phyloP scores from a whole-genome alignment of 1,140 invertebrate genomes.

The Charaxes varanes region DNA sequence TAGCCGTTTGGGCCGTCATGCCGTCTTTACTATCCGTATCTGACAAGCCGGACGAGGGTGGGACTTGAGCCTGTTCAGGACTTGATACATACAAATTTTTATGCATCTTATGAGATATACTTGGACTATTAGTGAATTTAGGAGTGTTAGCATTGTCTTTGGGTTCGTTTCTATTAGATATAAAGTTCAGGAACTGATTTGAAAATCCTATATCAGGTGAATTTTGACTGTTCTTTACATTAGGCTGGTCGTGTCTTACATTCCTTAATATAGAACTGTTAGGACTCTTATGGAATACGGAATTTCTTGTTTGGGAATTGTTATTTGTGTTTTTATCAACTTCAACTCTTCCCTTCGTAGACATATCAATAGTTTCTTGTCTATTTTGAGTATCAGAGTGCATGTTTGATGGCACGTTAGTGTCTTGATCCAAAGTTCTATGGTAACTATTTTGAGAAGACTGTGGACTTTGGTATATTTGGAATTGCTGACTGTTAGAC shows the following conservation, averaged over 20 bases:
- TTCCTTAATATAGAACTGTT: constrained; percentile 55
- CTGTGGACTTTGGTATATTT: constrained; percentile 62
- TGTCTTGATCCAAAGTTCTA: constrained; percentile 31
- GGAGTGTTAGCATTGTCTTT: constrained; percentile 72
- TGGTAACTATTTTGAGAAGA: constrained; percentile 40
- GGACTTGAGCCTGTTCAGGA: constrained; percentile 70
- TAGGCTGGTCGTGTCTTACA: constrained; percentile 64
- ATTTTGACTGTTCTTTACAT: constrained; percentile 49
- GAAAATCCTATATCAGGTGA: constrained; percentile 63
- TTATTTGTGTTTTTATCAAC: constrained; percentile 37
- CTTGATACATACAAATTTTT: constrained; percentile 73
- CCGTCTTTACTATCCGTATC: constrained; percentile 66
- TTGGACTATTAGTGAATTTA: constrained; percentile 68
- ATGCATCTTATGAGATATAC: constrained; percentile 73
- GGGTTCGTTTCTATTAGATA: constrained; percentile 69
- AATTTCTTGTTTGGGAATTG: constrained; percentile 29
- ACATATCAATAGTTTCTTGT: constrained; percentile 31
- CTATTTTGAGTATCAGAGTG: constrained; percentile 31
- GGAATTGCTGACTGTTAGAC: constrained; percentile 45
- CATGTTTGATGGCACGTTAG: constrained; percentile 24
- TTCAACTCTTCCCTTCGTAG: constrained; percentile 30
- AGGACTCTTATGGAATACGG: constrained; percentile 46
- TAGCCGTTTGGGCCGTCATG: constrained; percentile 55
- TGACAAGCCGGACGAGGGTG: constrained; percentile 58
- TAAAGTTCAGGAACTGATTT: constrained; percentile 68